A percentile compares a stretch with the other conserved stretches of the same genome.
Evolutionary conservation across 2,888 invertebrate species (phyloP).

Genomic region (Dysmachus trigonus): DNA sequence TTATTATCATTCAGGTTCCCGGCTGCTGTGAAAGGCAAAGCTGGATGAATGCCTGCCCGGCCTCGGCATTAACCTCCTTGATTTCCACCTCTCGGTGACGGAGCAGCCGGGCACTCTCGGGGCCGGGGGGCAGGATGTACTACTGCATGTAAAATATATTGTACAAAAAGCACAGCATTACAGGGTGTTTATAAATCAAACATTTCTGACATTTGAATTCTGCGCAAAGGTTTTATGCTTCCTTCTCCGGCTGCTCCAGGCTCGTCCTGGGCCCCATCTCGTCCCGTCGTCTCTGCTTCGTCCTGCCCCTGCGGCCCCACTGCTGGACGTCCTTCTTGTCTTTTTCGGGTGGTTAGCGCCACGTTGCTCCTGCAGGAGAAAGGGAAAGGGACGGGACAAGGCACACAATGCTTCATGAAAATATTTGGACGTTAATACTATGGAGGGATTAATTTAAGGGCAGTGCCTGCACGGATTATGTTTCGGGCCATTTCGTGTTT

Average conservation of each 20-base stretch:
- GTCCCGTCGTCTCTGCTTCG: neutral
- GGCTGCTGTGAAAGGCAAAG: conserved; percentile 18
- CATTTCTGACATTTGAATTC: conserved; percentile 53
- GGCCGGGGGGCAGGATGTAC: conserved; percentile 29
- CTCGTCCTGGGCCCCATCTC: neutral
- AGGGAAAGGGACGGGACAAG: neutral
- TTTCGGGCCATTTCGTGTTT: conserved; percentile 23
- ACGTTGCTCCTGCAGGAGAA: neutral
- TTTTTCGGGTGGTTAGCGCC: conserved; percentile 11
- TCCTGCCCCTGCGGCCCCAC: neutral
- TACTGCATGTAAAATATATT: conserved; percentile 47
- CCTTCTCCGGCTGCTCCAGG: neutral
- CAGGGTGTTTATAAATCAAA: conserved; percentile 53
- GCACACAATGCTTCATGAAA: conserved; percentile 14
- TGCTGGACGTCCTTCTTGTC: conserved; percentile 3
- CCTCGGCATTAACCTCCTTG: conserved; percentile 21
- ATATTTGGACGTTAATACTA: conserved; percentile 38
- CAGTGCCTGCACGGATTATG: conserved; percentile 22
- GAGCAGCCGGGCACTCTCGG: neutral
- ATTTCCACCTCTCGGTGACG: conserved; percentile 28
- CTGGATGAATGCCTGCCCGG: conserved; percentile 37
- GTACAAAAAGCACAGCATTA: conserved; percentile 49
- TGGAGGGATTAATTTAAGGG: conserved; percentile 39
- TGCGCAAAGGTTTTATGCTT: conserved; percentile 50
- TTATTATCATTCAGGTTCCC: conserved; percentile 38